Conservation (phyloP, 2,888 invertebrate genomes). For the Pristionchus mayeri region DNA sequence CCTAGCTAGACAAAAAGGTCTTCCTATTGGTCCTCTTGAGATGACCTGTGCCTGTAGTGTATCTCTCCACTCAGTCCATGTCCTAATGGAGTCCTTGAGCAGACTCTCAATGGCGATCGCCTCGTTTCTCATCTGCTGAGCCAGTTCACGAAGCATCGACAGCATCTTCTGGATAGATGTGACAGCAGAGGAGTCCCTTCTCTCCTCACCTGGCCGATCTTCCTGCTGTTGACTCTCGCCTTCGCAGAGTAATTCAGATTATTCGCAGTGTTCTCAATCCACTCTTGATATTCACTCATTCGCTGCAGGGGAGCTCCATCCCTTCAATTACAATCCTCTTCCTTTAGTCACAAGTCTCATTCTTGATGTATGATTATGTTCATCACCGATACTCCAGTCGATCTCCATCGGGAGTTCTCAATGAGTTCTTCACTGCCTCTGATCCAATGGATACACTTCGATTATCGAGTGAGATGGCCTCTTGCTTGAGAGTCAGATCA, state of each 20-base stretch:
- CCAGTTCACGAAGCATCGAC: slow-evolving; percentile 65
- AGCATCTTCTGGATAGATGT: slow-evolving; percentile 57
- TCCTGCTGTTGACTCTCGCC: slow-evolving; percentile 66
- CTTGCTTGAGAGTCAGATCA: slow-evolving; percentile 71
- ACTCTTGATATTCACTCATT: slow-evolving; percentile 73
- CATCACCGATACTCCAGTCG: slow-evolving; percentile 61
- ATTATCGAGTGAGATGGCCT: slow-evolving; percentile 70
- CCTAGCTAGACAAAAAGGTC: too few species aligned
- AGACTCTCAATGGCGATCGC: slow-evolving; percentile 70
- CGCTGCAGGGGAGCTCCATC: slow-evolving; percentile 70
- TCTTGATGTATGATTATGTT: background rate
- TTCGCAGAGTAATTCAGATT: slow-evolving; percentile 70
- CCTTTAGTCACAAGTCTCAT: too few species aligned
- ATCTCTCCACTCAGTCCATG: slow-evolving; percentile 73
- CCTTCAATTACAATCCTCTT: too few species aligned
- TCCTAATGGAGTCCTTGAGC: slow-evolving; percentile 69
- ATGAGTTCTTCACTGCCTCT: slow-evolving; percentile 55
- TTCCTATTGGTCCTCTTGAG: too few species aligned
- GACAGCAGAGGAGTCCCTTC: background rate
- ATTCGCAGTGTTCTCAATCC: slow-evolving; percentile 74
- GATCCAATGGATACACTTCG: slow-evolving; percentile 57
- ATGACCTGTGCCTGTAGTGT: slow-evolving; percentile 66
- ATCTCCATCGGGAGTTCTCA: slow-evolving; percentile 64
- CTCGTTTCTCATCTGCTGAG: slow-evolving; percentile 68
- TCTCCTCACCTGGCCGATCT: slow-evolving; percentile 65